Percentiles rank a stretch among this genome's conserved stretches.
Conservation (phyloP, 2,113 vertebrate species). For the Xiphophorus hellerii region DNA sequence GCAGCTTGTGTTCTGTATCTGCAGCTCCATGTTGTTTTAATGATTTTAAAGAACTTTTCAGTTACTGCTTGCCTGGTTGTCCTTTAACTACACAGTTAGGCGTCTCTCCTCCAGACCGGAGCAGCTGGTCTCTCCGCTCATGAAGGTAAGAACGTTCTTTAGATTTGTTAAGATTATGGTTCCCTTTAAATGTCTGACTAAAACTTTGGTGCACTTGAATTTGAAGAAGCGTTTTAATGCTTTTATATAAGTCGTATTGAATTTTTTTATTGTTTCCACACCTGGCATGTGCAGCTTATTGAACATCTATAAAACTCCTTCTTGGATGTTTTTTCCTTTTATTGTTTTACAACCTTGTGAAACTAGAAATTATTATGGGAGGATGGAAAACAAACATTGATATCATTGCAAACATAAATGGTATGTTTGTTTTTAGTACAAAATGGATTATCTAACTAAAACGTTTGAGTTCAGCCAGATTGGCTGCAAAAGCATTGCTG, state of each 20-base stretch:
- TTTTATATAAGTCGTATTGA: background rate
- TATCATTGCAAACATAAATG: background rate
- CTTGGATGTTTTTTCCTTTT: background rate
- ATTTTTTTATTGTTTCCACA: constrained; percentile 10
- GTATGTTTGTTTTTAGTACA: background rate
- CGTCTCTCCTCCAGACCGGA: background rate
- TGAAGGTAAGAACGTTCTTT: constrained; percentile 8
- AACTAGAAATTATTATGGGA: background rate
- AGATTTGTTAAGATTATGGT: background rate
- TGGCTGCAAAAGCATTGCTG: background rate
- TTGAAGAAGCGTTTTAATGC: background rate
- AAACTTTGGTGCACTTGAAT: background rate
- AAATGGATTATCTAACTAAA: background rate
- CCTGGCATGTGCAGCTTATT: background rate
- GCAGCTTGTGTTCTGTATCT: background rate
- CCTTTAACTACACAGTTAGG: constrained; percentile 25
- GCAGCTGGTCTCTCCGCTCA: background rate
- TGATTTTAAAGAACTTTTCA: background rate
- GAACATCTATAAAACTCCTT: constrained; percentile 4
- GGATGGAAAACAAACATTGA: background rate
- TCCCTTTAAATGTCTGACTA: background rate
- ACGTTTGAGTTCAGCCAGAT: background rate
- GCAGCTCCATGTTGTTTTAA: background rate
- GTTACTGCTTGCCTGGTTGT: constrained; percentile 7
- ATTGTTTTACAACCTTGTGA: constrained; percentile 18